phyloP scores from a whole-genome alignment of 2,888 invertebrate species.

The Tenthredo livida region DNA sequence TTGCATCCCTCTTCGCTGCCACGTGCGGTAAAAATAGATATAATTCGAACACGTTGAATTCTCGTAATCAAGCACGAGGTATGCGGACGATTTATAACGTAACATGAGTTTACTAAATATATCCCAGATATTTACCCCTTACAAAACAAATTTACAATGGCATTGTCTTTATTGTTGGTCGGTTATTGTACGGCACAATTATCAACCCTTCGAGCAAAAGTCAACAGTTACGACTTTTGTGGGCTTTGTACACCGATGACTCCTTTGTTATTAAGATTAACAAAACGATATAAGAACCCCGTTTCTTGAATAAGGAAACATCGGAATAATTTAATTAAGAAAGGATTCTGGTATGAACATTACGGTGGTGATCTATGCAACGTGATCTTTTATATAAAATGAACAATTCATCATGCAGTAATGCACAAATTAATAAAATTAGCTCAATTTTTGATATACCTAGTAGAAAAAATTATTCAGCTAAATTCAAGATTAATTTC shows the following conservation, averaged over 20 bases:
- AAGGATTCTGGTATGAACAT: neutral
- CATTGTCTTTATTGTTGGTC: neutral
- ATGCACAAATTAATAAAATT: neutral
- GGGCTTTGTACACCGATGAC: neutral
- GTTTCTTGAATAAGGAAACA: neutral
- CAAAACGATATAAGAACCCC: neutral
- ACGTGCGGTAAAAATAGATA: slow-evolving; percentile 12
- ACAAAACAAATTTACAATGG: neutral
- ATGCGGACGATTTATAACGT: neutral
- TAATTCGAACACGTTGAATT: slow-evolving; percentile 14
- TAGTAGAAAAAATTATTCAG: neutral
- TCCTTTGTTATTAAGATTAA: neutral
- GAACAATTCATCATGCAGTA: neutral
- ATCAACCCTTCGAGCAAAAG: neutral
- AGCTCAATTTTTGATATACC: neutral
- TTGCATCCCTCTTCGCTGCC: neutral
- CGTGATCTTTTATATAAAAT: neutral
- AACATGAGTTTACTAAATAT: slow-evolving; percentile 13
- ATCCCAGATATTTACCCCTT: neutral
- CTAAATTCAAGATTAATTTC: neutral
- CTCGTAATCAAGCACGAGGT: slow-evolving; percentile 28
- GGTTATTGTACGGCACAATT: neutral
- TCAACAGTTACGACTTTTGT: neutral
- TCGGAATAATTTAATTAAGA: neutral
- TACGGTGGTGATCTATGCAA: neutral